These are phyloP conservation scores for Candidula unifasciata DNA, from an alignment of 2,888 invertebrate genomes.

Conservation along the genomic window DNA sequence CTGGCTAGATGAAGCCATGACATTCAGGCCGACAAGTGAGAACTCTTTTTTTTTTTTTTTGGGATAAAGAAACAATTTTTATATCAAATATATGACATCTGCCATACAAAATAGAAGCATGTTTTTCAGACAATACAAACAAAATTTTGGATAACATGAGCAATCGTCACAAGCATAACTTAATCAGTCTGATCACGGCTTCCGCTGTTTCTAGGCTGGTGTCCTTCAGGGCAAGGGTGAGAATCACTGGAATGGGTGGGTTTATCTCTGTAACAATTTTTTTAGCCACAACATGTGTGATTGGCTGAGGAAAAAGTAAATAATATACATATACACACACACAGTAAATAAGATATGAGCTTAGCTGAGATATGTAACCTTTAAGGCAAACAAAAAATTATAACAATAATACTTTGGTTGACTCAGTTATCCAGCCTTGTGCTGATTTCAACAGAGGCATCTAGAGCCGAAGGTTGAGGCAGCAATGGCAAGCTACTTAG, in stretches of 20 bases:
- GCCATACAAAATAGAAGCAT: no score
- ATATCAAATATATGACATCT: no score
- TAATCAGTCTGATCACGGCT: slow-evolving; percentile 39
- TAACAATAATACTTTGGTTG: neutral
- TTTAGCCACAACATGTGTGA: slow-evolving; percentile 72
- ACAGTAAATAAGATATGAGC: neutral
- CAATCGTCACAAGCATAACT: slow-evolving; percentile 42
- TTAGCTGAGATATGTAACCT: neutral
- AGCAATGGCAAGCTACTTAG: no score
- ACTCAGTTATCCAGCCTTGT: no score
- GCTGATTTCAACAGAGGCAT: no score
- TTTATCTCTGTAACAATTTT: slow-evolving; percentile 66
- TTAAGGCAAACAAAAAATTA: neutral
- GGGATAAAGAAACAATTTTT: no score
- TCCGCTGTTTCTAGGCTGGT: slow-evolving; percentile 62
- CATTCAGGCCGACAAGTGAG: no score
- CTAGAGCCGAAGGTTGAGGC: no score
- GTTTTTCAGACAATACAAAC: neutral
- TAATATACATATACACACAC: neutral
- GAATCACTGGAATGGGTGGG: slow-evolving; percentile 66
- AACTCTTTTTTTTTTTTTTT: no score
- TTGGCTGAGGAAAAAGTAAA: slow-evolving; percentile 62
- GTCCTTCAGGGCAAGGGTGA: slow-evolving; percentile 71
- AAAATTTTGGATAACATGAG: neutral
- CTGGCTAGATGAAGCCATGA: no score